Conservation (phyloP, 1,140 invertebrate species). For the Drosophila pectinifera region DNA sequence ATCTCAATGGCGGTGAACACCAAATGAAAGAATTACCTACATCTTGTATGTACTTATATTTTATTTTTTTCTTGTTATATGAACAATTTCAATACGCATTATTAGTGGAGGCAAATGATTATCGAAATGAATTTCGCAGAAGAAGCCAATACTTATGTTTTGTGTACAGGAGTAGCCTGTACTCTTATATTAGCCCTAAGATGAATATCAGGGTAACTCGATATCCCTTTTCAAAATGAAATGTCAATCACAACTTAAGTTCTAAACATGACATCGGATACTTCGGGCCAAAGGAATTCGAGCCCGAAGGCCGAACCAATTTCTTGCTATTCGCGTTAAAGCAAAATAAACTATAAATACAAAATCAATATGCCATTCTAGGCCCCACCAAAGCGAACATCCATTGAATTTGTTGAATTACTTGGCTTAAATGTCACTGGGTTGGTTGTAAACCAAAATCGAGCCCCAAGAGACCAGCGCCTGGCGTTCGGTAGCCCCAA, state of each 20-base stretch:
- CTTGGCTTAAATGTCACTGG: conserved; percentile 42
- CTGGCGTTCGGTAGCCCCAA: conserved; percentile 2
- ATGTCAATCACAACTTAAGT: conserved; percentile 19
- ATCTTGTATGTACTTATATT: neutral
- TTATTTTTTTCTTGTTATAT: neutral
- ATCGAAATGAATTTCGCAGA: neutral
- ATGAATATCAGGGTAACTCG: neutral
- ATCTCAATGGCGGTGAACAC: conserved; percentile 4
- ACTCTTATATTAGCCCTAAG: neutral
- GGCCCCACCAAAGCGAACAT: conserved; percentile 16
- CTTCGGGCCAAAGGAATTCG: conserved; percentile 20
- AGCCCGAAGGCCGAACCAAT: conserved; percentile 12
- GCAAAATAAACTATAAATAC: conserved; percentile 1
- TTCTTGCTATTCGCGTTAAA: conserved; percentile 3
- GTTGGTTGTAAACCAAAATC: conserved; percentile 36
- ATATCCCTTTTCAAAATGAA: neutral
- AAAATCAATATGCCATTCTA: conserved; percentile 29
- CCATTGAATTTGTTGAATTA: conserved; percentile 27
- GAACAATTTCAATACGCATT: neutral
- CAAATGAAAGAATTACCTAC: conserved; percentile 3
- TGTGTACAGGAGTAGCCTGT: conserved; percentile 4
- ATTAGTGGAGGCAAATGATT: neutral
- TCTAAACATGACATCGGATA: conserved; percentile 20
- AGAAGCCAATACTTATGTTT: conserved; percentile 7
- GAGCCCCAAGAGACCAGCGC: conserved; percentile 12